Base-by-base conservation (phyloP, 2,113 vertebrate genomes). In the Microtus richardsoni region DNA sequence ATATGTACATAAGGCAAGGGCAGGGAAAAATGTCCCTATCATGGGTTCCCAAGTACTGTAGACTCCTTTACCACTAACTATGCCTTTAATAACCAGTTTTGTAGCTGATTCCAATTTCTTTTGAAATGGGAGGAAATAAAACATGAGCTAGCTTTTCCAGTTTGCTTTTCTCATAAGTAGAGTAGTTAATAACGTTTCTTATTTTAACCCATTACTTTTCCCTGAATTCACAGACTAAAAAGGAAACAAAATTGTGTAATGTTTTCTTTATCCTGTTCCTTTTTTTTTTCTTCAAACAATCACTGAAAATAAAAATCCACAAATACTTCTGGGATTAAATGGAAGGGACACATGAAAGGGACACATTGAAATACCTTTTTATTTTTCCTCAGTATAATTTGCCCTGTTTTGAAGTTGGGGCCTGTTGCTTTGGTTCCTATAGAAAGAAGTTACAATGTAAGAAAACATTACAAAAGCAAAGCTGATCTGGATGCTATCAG, bases 391-490 rank as follows among this genome's bases (percentile, higher is more conserved):
- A 85, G 62, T 91, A 83, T 96, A 89, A 89, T 95, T 95, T 95
- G 62, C 70, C 21, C 70, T 39, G 58, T 97, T 96, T 97, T 96
- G 89, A 97, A 97, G 95, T 89, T 85, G 64, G 74, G 52, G 64
- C 86, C 41, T 94, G 70, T 80, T 89, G 91, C 95, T 95, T 97
- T 97, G 95, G 98, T 98, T 98, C 97, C 97, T 96, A 98, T 90
- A 98, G 98, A 97, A 80, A 98, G 96, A 97, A 98, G 98, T 98
- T 98, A 98, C 96, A 97, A 98, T 97, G 98, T 98, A 97, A 97
- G 96, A 97, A 97, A 97, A 97, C 85, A 97, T 97, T 98, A 98
- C 97, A 97, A 93, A 97, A 97, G 98, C 97, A 97, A 98, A 98
- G 87, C 96, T 17, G 92, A 93, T 98, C 96, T 93, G 94, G 98